Conservation (phyloP, 2,797 vertebrate species). For the Enteromius viviparus region DNA sequence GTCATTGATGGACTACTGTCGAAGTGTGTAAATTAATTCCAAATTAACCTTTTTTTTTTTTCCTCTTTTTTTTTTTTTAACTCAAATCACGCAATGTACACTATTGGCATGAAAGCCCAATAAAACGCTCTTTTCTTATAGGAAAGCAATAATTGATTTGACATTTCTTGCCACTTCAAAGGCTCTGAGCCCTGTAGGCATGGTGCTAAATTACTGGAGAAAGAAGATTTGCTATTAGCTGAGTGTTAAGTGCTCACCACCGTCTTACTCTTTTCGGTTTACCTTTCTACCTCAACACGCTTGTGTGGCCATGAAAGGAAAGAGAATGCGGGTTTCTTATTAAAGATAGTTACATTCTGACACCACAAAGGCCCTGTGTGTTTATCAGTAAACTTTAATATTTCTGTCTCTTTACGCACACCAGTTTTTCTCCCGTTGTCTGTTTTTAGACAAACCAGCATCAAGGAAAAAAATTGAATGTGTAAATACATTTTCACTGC, state of each 20-base stretch:
- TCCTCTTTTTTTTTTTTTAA: slow-evolving; percentile 21
- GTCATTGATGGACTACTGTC: slow-evolving; percentile 64
- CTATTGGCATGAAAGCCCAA: slow-evolving; percentile 76
- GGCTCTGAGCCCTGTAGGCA: slow-evolving; percentile 74
- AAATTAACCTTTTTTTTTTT: slow-evolving; percentile 38
- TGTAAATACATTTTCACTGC: slow-evolving; percentile 61
- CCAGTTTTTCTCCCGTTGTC: slow-evolving; percentile 53
- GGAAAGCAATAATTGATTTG: slow-evolving; percentile 81
- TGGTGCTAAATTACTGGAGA: slow-evolving; percentile 77
- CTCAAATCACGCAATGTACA: slow-evolving; percentile 68
- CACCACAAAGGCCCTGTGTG: slow-evolving; percentile 64
- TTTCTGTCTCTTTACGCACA: slow-evolving; percentile 61
- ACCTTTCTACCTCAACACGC: slow-evolving; percentile 6
- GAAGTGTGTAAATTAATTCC: slow-evolving; percentile 42
- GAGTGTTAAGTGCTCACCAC: slow-evolving; percentile 69
- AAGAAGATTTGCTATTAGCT: slow-evolving; percentile 77
- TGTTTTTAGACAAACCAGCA: slow-evolving; percentile 20
- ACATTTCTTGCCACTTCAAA: slow-evolving; percentile 80
- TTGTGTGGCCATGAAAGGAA: background rate
- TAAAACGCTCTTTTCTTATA: slow-evolving; percentile 73
- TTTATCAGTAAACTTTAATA: slow-evolving; percentile 71
- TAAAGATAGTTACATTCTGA: slow-evolving; percentile 66
- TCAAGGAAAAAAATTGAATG: slow-evolving; percentile 60
- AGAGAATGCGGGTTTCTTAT: slow-evolving; percentile 57
- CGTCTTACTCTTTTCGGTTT: slow-evolving; percentile 8